Evolutionary conservation across 2,888 invertebrate species (phyloP), one percentile per base, ranked within the genome.

Genomic region (Lissocephala sabroskyi): DNA sequence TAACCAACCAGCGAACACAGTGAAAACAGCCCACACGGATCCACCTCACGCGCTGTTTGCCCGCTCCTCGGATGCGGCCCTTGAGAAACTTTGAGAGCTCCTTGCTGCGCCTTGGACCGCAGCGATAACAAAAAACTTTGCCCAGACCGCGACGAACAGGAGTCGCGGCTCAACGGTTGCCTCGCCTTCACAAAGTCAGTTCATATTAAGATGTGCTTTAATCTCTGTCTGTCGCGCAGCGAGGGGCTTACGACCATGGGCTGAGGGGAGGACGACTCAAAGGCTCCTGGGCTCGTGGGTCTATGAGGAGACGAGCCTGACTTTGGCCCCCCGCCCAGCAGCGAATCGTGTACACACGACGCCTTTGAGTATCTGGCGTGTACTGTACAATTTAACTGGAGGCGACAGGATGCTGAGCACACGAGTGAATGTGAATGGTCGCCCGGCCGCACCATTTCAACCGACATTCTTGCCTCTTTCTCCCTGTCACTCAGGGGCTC

Each of bases 121-220:
- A 17, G 10, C 16, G 35, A 35, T 35, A 35, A 35, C 14, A 13
- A 16, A 35, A 35, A 23, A 35, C 35, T 35, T 35, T 23, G n/a
- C 10, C n/a, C 11, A 4, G 4, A 32, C 13, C 4, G 5, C 4
- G n/a, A n/a, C n/a, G n/a, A 4, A 32, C 13, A 32, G 5, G 32
- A 32, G 32, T 32, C 3, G 32, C 32, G 13, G 32, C 32, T 32
- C 11, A 13, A 4, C 11, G 4, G 32, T 13, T 13, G 3, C 32
- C 6, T 37, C 4, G 9, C 46, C 19, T 18, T 36, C 26, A 10
- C 41, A 44, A 39, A 45, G 59, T 59, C 65, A 54, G 40, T 58
- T 58, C 56, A 41, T 65, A 62, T 65, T 65, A 65, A 65, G 58
- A 65, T 62, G 59, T 65, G 49, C 65, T 65, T 65, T 65, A 65